A percentile compares a stretch with the other conserved stretches of the same genome.
These are phyloP conservation scores for Sminthopsis crassicaudata DNA, from an alignment of 2,113 vertebrate genomes.

Conservation along the genomic window DNA sequence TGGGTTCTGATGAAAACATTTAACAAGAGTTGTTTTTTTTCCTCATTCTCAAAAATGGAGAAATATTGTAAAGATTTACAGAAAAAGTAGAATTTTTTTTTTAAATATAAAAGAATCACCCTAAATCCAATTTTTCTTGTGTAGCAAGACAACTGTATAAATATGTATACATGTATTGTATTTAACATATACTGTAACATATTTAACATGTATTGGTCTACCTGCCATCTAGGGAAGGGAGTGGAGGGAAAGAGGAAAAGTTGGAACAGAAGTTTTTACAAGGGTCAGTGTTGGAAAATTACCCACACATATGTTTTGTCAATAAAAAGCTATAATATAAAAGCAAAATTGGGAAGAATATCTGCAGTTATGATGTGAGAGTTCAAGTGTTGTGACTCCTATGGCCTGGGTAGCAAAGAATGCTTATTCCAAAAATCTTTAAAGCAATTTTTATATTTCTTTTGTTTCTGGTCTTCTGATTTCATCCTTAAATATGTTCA, in stretches of 20 bases:
- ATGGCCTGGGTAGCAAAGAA: not conserved
- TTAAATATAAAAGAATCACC: constrained; percentile 32
- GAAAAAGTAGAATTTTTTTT: constrained; percentile 49
- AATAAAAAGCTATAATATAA: not conserved
- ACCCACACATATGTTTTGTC: too few species aligned
- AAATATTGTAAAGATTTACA: constrained; percentile 44
- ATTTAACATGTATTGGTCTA: too few species aligned
- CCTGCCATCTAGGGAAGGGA: too few species aligned
- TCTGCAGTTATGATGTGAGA: not conserved
- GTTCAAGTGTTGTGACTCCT: not conserved
- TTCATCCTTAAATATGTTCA: not conserved
- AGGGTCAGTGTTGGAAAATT: too few species aligned
- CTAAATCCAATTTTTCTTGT: too few species aligned
- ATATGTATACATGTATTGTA: too few species aligned
- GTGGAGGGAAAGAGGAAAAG: too few species aligned
- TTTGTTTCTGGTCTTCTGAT: not conserved
- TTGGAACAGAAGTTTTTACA: too few species aligned
- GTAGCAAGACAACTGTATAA: too few species aligned
- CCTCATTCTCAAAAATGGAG: not conserved
- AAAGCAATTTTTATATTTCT: not conserved
- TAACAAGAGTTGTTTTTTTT: constrained; percentile 6
- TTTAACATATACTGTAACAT: too few species aligned
- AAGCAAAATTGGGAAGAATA: not conserved
- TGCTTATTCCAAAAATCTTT: not conserved
- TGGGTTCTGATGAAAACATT: not conserved